These are phyloP conservation scores for Ips typographus DNA, from an alignment of 1,140 invertebrate genomes.

Conservation along the genomic window DNA sequence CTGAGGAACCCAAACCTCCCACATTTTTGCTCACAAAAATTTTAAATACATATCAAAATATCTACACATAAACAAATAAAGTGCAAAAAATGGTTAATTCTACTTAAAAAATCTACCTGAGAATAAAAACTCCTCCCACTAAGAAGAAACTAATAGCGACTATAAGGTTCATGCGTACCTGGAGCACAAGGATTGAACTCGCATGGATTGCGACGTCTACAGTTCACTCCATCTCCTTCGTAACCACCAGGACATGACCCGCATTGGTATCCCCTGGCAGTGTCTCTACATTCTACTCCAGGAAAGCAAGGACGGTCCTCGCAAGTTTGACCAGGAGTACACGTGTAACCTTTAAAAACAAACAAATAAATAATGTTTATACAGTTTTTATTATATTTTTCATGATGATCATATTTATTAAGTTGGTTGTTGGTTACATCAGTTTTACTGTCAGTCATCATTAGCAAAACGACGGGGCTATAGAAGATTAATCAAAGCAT, in stretches of 20 bases:
- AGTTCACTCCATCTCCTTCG: slow-evolving; percentile 78
- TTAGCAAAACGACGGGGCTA: too few species aligned
- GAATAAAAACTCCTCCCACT: slow-evolving; percentile 1
- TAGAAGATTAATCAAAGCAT: too few species aligned
- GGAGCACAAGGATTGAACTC: slow-evolving; percentile 72
- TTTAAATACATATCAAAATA: too few species aligned
- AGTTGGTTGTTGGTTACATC: neutral
- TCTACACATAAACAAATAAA: too few species aligned
- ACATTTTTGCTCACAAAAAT: too few species aligned
- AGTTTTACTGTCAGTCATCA: neutral
- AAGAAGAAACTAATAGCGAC: slow-evolving; percentile 16
- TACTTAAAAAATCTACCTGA: too few species aligned
- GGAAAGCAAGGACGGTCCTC: slow-evolving; percentile 76
- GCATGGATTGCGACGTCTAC: slow-evolving; percentile 66
- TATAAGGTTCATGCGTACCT: slow-evolving; percentile 51
- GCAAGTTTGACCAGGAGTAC: slow-evolving; percentile 68
- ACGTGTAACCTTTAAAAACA: slow-evolving; percentile 50
- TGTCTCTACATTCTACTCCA: slow-evolving; percentile 78
- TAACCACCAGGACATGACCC: slow-evolving; percentile 82
- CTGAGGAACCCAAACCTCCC: too few species aligned
- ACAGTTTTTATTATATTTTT: neutral
- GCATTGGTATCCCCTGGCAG: slow-evolving; percentile 72
- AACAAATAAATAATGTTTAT: neutral
- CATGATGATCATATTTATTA: neutral
- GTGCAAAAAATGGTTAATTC: too few species aligned